A percentile compares a stretch with the other conserved stretches of the same genome.
phyloP scores from a whole-genome alignment of 2,797 vertebrate genomes.

The Natrix natrix region DNA sequence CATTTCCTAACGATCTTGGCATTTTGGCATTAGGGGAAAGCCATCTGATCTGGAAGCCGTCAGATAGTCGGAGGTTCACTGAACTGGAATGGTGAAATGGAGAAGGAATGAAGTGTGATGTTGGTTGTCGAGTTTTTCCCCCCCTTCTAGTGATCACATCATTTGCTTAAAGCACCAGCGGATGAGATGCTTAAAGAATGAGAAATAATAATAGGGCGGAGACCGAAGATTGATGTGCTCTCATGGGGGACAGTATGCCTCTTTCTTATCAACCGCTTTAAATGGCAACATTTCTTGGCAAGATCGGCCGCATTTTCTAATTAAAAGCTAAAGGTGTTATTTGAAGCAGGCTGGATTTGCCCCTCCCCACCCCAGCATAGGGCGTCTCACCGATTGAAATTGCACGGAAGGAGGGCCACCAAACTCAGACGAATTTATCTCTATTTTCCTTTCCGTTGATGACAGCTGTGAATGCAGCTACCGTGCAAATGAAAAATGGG shows the following conservation, averaged over 20 bases:
- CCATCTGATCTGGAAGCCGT: background rate
- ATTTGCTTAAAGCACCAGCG: background rate
- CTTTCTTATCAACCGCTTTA: background rate
- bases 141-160: background rate
- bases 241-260: background rate
- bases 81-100: background rate
- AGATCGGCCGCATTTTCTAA: background rate
- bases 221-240: background rate
- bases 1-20: background rate
- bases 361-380: background rate
- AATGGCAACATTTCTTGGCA: background rate
- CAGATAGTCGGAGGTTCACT: background rate
- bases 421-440: background rate
- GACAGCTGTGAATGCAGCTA: background rate
- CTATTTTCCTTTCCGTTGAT: background rate
- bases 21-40: background rate
- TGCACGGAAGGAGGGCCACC: background rate
- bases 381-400: background rate
- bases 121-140: background rate
- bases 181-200: background rate
- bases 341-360: background rate
- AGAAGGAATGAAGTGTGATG: background rate
- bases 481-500: background rate
- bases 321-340: background rate
- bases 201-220: background rate